Conservation (phyloP, 1,140 invertebrate species). For the Hypothenemus hampei region DNA sequence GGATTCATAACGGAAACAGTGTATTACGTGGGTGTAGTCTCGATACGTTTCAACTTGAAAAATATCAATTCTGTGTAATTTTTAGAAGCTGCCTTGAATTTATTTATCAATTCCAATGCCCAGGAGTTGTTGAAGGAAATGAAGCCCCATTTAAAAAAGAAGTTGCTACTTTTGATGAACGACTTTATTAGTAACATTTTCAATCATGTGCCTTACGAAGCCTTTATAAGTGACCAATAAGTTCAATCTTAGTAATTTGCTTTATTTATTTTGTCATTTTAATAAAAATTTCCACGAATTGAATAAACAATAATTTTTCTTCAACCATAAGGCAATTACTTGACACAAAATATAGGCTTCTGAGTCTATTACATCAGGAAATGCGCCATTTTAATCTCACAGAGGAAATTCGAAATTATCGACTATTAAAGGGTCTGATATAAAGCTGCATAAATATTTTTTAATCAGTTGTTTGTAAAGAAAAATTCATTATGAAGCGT, state of each 20-base stretch:
- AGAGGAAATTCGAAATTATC: too few relatives aligned
- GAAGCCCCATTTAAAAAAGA: constrained; percentile 75
- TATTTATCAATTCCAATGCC: constrained; percentile 81
- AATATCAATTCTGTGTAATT: neutral
- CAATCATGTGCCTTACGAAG: constrained; percentile 68
- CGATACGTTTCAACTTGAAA: neutral
- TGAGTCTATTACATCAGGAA: too few relatives aligned
- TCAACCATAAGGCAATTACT: too few relatives aligned
- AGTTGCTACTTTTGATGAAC: constrained; percentile 67
- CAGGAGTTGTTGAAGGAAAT: constrained; percentile 79
- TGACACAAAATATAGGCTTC: too few relatives aligned
- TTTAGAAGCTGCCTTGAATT: constrained; percentile 72
- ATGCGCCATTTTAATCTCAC: too few relatives aligned
- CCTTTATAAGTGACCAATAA: constrained; percentile 44
- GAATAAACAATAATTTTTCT: too few relatives aligned
- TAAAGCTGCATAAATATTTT: too few relatives aligned
- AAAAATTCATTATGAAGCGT: too few relatives aligned
- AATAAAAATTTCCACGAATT: too few relatives aligned
- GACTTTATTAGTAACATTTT: constrained; percentile 70
- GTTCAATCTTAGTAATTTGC: neutral
- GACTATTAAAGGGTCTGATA: too few relatives aligned
- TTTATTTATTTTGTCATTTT: too few relatives aligned
- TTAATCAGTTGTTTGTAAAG: too few relatives aligned
- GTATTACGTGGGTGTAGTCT: constrained; percentile 63
- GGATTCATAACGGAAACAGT: constrained; percentile 70